Conservation (phyloP, 2,888 invertebrate genomes). For the Cryptophagus acutangulus region DNA sequence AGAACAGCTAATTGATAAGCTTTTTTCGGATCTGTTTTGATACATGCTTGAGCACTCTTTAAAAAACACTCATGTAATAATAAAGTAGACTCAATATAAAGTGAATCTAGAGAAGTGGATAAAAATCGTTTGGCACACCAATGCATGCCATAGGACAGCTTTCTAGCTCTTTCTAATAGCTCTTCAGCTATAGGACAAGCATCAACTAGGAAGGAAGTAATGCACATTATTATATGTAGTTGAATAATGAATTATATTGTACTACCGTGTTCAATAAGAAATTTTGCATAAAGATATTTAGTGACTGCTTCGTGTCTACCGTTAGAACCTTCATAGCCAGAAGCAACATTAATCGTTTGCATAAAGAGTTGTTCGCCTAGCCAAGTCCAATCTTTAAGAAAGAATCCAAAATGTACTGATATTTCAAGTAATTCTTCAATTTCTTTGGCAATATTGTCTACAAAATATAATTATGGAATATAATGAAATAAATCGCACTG, state of each 20-base stretch:
- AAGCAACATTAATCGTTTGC: constrained; percentile 49
- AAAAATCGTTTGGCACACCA: constrained; percentile 38
- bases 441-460: constrained; percentile 28
- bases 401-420: constrained; percentile 46
- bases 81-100: constrained; percentile 26
- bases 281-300: constrained; percentile 53
- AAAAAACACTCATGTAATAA: constrained; percentile 37
- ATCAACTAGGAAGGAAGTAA: constrained; percentile 6
- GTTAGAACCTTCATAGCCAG: constrained; percentile 48
- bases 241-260: constrained; percentile 3
- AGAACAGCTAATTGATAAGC: constrained; percentile 50
- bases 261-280: constrained; percentile 53
- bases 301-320: constrained; percentile 51
- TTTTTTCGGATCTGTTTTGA: constrained; percentile 45
- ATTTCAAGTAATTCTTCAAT: constrained; percentile 47
- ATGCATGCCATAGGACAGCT: constrained; percentile 41
- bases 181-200: constrained; percentile 26
- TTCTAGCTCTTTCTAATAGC: constrained; percentile 31
- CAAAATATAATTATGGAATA: too few species aligned
- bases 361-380: constrained; percentile 54
- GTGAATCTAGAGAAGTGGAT: constrained; percentile 36
- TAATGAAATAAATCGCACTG: not conserved
- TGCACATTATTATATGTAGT: constrained; percentile 1
- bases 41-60: constrained; percentile 45
- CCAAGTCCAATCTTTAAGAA: constrained; percentile 49